Evolutionary conservation across 92 coral and sea anemone species (phyloP), one percentile per base, ranked within the genome.

Genomic region (Nematostella vectensis): DNA sequence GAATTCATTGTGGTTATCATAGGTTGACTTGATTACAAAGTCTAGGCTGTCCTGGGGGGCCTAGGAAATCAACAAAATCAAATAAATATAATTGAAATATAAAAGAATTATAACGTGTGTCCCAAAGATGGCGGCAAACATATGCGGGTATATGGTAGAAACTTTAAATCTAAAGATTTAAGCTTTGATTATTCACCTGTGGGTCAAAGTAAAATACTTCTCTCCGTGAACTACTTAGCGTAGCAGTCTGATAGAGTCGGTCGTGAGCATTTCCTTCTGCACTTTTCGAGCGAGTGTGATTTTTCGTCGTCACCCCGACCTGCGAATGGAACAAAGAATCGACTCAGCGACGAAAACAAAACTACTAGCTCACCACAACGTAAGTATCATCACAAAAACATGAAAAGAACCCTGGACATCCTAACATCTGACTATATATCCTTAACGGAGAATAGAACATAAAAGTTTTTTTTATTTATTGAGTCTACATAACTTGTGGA

Each of bases 31-130:
- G 55, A 91, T 91, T 3, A 91, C 96, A 63, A 91, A 91, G 45
- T 91, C 98, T 61, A 91, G 86, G 61, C 98, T 91, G 63, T 91
- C 98, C 59, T 66, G 61, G 9, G 98, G 98, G 19, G 98, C 98
- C 98, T 91, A 72, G 24, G n/a, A n/a, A n/a, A 60, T 26, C 23
- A 45, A 45, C 23, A 45, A 45, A 45, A 45, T 9, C 40, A 33
- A 33, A 15, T n/a, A n/a, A n/a, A n/a, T n/a, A n/a, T n/a, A n/a
- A n/a, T n/a, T n/a, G n/a, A n/a, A n/a, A n/a, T n/a, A n/a, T n/a
- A n/a, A n/a, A n/a, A n/a, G n/a, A n/a, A n/a, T n/a, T n/a, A n/a
- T n/a, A n/a, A n/a, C n/a, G 22, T 55, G 2, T 30, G 61, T 30
- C 43, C n/a, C 44, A 10, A 37, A 10, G 10, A n/a, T 37, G 44